Evolutionary conservation across 2,113 vertebrate genomes (phyloP).

Genomic region (Perca flavescens): DNA sequence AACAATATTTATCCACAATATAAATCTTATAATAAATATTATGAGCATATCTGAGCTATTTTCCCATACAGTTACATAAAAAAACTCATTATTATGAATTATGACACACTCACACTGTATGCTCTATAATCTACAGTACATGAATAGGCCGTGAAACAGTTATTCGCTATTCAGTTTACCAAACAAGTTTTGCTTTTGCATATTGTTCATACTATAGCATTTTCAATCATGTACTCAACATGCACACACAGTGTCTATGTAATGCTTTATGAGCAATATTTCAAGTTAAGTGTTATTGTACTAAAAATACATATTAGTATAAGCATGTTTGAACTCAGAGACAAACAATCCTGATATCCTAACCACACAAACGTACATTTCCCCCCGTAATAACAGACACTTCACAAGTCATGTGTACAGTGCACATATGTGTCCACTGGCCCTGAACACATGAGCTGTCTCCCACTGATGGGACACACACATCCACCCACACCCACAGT

Average conservation of each 20-base stretch:
- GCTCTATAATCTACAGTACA: background rate
- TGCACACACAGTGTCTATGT: background rate
- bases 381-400: constrained; percentile 15
- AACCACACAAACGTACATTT: constrained; percentile 40
- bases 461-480: background rate
- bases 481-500: constrained; percentile 21
- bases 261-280: background rate
- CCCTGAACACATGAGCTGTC: constrained; percentile 41
- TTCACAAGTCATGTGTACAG: constrained; percentile 36
- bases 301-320: constrained; percentile 13
- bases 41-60: constrained; percentile 45
- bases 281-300: constrained; percentile 9
- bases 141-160: constrained; percentile 8
- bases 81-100: constrained; percentile 4
- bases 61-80: background rate
- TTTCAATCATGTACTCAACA: constrained; percentile 17
- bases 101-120: background rate
- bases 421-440: constrained; percentile 34
- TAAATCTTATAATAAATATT: constrained; percentile 21
- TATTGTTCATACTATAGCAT: constrained; percentile 7
- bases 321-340: background rate
- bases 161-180: constrained; percentile 8
- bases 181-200: background rate
- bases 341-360: constrained; percentile 19
- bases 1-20: constrained; percentile 28